Evolutionary conservation across 2,113 vertebrate species (phyloP).

Genomic region (Holacanthus passer): DNA sequence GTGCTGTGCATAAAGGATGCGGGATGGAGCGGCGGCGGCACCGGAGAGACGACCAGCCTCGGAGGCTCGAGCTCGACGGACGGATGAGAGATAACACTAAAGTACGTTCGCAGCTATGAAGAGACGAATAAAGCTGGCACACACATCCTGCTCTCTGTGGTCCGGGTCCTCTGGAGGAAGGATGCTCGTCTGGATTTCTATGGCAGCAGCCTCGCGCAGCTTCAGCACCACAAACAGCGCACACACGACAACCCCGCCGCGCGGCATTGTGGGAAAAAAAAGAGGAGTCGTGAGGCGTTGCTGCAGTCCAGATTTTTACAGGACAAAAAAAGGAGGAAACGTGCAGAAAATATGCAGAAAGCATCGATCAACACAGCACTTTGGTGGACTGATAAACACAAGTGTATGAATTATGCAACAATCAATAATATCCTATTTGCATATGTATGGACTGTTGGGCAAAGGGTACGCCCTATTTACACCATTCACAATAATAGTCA

Average conservation of each 20-base stretch:
- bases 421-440: neutral
- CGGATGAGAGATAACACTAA: neutral
- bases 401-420: neutral
- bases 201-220: constrained; percentile 79
- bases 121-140: neutral
- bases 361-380: neutral
- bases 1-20: constrained; percentile 86
- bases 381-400: neutral
- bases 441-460: neutral
- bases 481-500: neutral
- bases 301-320: constrained; percentile 69
- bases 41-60: constrained; percentile 35
- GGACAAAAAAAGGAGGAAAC: neutral
- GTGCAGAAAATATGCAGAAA: neutral
- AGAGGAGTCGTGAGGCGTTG: constrained; percentile 75
- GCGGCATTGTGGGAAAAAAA: constrained; percentile 88
- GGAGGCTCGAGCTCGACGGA: constrained; percentile 9
- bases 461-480: neutral
- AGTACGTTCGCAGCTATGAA: neutral
- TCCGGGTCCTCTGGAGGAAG: constrained; percentile 42
- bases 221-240: constrained; percentile 91
- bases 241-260: constrained; percentile 69
- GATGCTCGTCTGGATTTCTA: constrained; percentile 72
- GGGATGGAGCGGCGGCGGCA: constrained; percentile 61
- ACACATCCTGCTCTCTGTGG: neutral